Conservation (phyloP, 2,113 vertebrate genomes). For the Tiliqua scincoides region DNA sequence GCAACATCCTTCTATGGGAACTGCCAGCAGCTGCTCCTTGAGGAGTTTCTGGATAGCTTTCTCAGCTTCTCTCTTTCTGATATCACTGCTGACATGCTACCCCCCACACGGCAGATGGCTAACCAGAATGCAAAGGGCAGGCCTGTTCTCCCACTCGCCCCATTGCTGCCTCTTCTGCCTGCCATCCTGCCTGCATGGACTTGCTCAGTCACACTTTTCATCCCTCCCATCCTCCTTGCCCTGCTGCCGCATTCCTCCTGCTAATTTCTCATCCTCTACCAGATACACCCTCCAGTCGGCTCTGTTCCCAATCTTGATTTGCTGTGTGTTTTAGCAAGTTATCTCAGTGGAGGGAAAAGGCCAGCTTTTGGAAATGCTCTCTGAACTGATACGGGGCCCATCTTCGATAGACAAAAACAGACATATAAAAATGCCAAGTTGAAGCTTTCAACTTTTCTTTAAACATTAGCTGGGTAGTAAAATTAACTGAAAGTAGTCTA, state of each 20-base stretch:
- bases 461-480: conserved; percentile 24
- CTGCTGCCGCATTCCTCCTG: neutral
- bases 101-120: neutral
- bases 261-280: neutral
- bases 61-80: neutral
- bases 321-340: neutral
- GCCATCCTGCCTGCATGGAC: neutral
- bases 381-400: conserved; percentile 3
- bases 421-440: conserved; percentile 27
- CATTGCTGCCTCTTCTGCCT: neutral
- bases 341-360: neutral
- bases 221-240: neutral
- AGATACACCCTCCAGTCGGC: neutral
- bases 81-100: neutral
- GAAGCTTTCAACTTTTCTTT: conserved; percentile 22
- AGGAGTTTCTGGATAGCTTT: neutral
- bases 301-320: conserved; percentile 1
- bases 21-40: neutral
- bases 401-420: conserved; percentile 10
- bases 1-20: neutral
- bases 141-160: neutral
- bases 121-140: neutral
- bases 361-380: neutral
- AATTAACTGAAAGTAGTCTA: conserved; percentile 21
- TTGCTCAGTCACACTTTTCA: neutral